phyloP scores from a whole-genome alignment of 2,113 vertebrate genomes.

The Galemys pyrenaicus region DNA sequence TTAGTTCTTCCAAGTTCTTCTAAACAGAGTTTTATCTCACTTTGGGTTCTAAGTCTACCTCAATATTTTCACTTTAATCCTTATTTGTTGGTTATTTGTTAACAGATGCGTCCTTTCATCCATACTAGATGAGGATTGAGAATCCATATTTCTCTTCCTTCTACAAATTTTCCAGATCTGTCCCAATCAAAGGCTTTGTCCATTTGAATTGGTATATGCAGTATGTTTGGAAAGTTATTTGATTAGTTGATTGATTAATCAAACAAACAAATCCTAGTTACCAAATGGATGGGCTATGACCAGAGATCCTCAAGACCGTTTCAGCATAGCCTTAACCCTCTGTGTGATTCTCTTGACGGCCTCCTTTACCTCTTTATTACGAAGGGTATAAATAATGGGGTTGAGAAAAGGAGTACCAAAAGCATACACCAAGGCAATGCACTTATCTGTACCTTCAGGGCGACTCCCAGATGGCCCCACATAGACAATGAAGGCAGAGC shows the following conservation, averaged over 20 bases:
- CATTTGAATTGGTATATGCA: not conserved
- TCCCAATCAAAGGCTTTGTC: not conserved
- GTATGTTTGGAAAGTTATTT: not conserved
- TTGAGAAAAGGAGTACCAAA: constrained; percentile 64
- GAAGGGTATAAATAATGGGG: constrained; percentile 60
- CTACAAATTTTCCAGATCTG: not conserved
- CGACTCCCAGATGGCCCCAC: not conserved
- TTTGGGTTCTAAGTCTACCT: not conserved
- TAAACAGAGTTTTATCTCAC: not conserved
- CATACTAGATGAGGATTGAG: not conserved
- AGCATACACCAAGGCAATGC: constrained; percentile 49
- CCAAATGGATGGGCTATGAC: not conserved
- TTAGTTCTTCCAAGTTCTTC: not conserved
- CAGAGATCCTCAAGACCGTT: not conserved
- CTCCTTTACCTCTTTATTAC: constrained; percentile 61
- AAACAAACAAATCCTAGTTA: not conserved
- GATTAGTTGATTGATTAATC: not conserved
- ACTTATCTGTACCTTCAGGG: constrained; percentile 11
- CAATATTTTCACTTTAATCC: not conserved
- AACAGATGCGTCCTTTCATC: not conserved
- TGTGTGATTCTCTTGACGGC: not conserved
- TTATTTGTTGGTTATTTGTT: not conserved
- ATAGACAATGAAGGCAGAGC: constrained; percentile 68
- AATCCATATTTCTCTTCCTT: not conserved
- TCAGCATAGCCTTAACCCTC: not conserved